Conservation (phyloP, 1,140 invertebrate genomes). For the Mya arenaria region DNA sequence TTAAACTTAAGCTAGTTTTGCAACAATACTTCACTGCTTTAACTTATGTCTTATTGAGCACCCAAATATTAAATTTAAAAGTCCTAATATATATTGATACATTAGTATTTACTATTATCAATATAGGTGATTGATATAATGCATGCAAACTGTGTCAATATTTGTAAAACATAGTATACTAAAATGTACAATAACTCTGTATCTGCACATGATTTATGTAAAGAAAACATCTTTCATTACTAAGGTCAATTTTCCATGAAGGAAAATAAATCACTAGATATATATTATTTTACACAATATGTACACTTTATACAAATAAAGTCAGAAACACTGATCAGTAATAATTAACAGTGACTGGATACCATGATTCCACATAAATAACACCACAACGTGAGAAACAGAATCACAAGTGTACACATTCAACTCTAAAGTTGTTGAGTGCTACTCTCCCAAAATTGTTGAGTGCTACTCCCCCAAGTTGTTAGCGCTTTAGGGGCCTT, state of each 20-base stretch:
- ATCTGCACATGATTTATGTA: not conserved
- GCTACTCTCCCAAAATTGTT: no score
- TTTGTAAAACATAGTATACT: not conserved
- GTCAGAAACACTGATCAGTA: conserved; percentile 42
- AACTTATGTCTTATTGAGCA: not conserved
- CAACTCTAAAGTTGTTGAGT: no score
- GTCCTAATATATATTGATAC: not conserved
- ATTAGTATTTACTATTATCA: not conserved
- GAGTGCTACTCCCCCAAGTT: no score
- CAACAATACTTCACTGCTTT: not conserved
- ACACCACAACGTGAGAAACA: no score
- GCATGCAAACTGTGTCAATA: not conserved
- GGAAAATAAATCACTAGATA: conserved; percentile 44
- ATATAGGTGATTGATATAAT: not conserved
- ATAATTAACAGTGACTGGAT: no score
- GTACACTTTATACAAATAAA: conserved; percentile 51
- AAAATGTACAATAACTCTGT: not conserved
- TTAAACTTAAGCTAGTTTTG: no score
- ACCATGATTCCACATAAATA: no score
- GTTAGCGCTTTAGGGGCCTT: no score
- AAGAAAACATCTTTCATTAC: no score
- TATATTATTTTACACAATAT: conserved; percentile 58
- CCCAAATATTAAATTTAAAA: not conserved
- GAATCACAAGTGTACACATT: no score
- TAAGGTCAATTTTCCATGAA: no score